Base-by-base conservation (phyloP, 2,797 vertebrate species). In the Cuniculus paca region DNA sequence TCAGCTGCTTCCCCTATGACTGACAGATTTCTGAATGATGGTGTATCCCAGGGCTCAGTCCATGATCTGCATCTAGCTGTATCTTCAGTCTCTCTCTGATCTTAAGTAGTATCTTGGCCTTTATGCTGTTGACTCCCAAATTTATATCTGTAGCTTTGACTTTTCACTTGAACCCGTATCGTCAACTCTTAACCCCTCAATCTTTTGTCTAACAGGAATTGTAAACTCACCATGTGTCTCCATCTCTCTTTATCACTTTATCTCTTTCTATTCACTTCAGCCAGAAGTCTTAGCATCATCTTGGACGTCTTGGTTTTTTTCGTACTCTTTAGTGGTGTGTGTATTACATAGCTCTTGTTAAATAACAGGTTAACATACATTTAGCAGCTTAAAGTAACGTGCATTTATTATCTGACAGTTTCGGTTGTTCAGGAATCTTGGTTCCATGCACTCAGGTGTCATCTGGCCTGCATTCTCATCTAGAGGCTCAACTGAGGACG, bases 231-330 rank as follows among this genome's bases (percentile, higher is more conserved):
- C 34, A 65, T 13, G 20, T 65, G 56, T 94, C 56, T 22, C 63
- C 48, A 14, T 72, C n/a, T 92, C 50, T 42, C 22, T 80, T 75
- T 42, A 89, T 45, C 74, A 65, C n/a, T 52, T 45, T 5, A 42
- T 84, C 24, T 20, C 82, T 91, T 39, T 63, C 52, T 80, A 0
- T 94, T 85, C 89, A 70, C 39, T 50, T 36, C 74, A 68, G 42
- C n/a, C 31, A 72, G 6, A 81, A 36, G 58, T 88, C 82, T 91
- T 92, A 50, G 50, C 58, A 42, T 65, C 58, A 45, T 85, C 56
- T 42, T 74, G 63, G n/a, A 88, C 72, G 75, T 91, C 48, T 88
- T 94, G 39, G 26, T 75, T 80, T 94, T 91, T 88, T 83, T 78
- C 16, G 50, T 1, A 63, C 20, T 14, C n/a, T 26, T 1, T 70